A percentile compares a stretch with the other conserved stretches of the same genome.
Evolutionary conservation across 2,888 invertebrate genomes (phyloP).

Genomic region (Sceliomorpha sp.): DNA sequence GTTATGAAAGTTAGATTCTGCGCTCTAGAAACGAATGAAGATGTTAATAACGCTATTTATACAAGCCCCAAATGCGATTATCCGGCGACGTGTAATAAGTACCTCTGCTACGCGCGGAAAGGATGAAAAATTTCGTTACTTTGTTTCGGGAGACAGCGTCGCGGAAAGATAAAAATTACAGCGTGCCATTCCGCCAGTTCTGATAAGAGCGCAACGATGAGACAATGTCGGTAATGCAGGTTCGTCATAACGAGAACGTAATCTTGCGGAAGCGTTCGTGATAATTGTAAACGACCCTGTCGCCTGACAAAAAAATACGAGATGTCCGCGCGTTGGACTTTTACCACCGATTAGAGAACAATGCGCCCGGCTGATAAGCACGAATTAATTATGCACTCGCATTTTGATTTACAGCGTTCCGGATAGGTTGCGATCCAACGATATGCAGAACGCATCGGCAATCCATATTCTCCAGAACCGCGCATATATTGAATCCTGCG

Average conservation of each 20-base stretch:
- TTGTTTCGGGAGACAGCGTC: constrained; percentile 44
- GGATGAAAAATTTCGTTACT: constrained; percentile 44
- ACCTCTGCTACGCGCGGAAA: constrained; percentile 29
- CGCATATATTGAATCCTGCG: not conserved
- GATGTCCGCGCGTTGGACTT: not conserved
- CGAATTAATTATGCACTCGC: constrained; percentile 13
- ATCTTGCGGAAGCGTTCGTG: constrained; percentile 36
- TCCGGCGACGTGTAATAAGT: constrained; percentile 46
- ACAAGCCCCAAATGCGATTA: constrained; percentile 46
- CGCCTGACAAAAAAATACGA: constrained; percentile 9
- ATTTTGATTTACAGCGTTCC: constrained; percentile 8
- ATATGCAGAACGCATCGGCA: not conserved
- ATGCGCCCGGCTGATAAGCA: constrained; percentile 5
- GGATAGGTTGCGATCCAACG: constrained; percentile 6
- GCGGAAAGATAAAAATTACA: constrained; percentile 47
- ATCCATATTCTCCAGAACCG: constrained; percentile 13
- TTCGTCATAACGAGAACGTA: constrained; percentile 38
- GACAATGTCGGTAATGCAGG: constrained; percentile 28
- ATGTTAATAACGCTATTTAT: constrained; percentile 52
- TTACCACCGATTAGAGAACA: not conserved
- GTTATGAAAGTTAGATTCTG: constrained; percentile 44
- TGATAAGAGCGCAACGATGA: constrained; percentile 30
- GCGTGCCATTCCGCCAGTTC: constrained; percentile 25
- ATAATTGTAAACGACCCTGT: constrained; percentile 29
- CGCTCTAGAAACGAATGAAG: constrained; percentile 36